These are phyloP conservation scores for Ennomos fuscantarius DNA, from an alignment of 2,888 invertebrate species.

Conservation along the genomic window DNA sequence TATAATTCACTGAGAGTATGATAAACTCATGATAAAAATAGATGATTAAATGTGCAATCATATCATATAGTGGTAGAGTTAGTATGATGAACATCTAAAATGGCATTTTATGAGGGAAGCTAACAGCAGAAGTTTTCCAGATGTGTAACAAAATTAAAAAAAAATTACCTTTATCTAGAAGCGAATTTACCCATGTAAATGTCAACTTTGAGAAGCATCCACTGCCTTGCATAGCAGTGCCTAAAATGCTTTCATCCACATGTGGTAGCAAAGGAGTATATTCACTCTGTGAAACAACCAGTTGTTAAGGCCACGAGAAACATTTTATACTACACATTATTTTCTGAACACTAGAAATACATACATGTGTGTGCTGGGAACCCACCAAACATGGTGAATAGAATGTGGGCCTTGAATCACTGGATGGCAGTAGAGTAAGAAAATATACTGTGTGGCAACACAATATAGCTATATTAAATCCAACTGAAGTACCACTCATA, in stretches of 20 bases:
- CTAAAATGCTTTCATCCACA: constrained; percentile 89
- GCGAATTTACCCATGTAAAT: constrained; percentile 94
- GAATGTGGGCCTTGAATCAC: constrained; percentile 75
- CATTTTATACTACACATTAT: background rate
- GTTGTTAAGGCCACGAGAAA: background rate
- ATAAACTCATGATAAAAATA: too few species aligned
- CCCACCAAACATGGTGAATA: constrained; percentile 79
- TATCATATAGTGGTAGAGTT: too few species aligned
- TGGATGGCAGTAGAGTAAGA: constrained; percentile 88
- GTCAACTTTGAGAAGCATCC: constrained; percentile 89
- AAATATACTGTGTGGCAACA: constrained; percentile 89
- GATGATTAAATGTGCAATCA: too few species aligned
- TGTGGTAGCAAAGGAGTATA: constrained; percentile 87
- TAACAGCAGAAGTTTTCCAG: too few species aligned
- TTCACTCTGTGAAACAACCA: constrained; percentile 77
- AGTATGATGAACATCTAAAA: too few species aligned
- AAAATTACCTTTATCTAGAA: constrained; percentile 90
- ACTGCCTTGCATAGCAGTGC: constrained; percentile 92
- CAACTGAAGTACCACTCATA: constrained; percentile 75
- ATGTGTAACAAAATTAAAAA: too few species aligned
- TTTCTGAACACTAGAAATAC: constrained; percentile 41
- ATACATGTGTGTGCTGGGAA: constrained; percentile 82
- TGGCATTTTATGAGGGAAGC: too few species aligned
- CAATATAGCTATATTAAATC: constrained; percentile 86
- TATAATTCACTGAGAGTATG: too few species aligned